Base-by-base conservation (phyloP, 2,888 invertebrate genomes). In the Volucella zonaria region DNA sequence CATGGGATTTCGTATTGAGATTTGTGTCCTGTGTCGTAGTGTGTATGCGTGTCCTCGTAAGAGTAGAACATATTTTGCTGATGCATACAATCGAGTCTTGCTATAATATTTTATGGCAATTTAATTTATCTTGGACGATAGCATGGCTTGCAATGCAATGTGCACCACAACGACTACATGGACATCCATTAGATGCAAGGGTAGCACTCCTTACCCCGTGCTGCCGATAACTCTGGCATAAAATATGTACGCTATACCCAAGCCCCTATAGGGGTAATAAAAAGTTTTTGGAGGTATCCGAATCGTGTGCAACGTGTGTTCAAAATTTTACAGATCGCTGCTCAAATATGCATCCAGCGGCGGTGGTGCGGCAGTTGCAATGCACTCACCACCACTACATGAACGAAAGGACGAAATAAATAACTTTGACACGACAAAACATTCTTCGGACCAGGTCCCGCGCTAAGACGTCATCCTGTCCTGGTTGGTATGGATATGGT, bases 221-320 rank as follows among this genome's bases (percentile, higher is more conserved):
- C 18, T 42, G 49, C 42, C 15, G 18, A 8, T 40, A 49, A 45
- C 15, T 1, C 18, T 66, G 66, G 8, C 3, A 14, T 18, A 43
- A 12, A 42, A 42, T 68, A 38, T 18, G 31, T 42, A 18, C 12
- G 38, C 31, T 43, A 23, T 40, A 15, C 14, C n/a, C 15, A 42
- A 15, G n/a, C 15, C 66, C 18, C 42, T 54, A 43, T 61, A 56
- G 40, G 73, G 78, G 62, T 62, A 76, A 70, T 47, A 58, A 58
- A 59, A 31, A 58, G 79, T 58, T 78, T 77, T 74, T 67, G 42
- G 47, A 73, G 43, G 68, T 52, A 77, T 80, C 75, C 83, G 52
- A 75, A 77, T 73, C 67, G 71, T 83, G 83, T 74, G 79, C 74
- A 83, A 80, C 64, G 83, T 81, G 85, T 85, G 76, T 85, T 85